phyloP scores from a whole-genome alignment of 1,140 invertebrate genomes.

The Drosophila rhopaloa region DNA sequence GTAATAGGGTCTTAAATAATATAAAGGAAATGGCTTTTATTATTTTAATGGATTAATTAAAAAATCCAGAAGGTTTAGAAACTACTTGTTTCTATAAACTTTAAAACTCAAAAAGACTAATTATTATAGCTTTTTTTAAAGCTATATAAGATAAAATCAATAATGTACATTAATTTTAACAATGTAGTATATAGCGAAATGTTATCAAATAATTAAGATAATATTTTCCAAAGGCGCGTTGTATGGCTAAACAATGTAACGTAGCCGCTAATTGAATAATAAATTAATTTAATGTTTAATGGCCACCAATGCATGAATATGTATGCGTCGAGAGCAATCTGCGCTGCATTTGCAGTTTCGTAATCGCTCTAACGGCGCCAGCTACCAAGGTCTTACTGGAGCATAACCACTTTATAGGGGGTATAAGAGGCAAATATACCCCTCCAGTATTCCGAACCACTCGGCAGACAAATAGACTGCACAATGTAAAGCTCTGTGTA shows the following conservation, averaged over 20 bases:
- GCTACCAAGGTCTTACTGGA: conserved; percentile 59
- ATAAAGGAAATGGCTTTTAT: no score
- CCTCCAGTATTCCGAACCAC: conserved; percentile 5
- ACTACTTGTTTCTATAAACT: no score
- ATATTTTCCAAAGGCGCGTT: neutral
- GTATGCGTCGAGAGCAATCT: conserved; percentile 37
- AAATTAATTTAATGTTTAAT: conserved; percentile 58
- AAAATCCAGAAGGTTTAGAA: no score
- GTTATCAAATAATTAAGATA: neutral
- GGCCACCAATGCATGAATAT: conserved; percentile 44
- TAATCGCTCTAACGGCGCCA: conserved; percentile 70
- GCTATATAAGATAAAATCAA: neutral
- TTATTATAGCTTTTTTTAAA: neutral
- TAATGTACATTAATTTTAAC: neutral
- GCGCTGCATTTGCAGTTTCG: conserved; percentile 62
- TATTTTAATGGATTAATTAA: no score
- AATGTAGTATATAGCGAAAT: neutral
- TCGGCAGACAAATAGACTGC: conserved; percentile 12
- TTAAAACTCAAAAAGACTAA: no score
- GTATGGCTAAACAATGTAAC: conserved; percentile 22
- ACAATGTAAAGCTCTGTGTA: neutral
- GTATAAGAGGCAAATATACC: neutral
- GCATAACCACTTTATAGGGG: conserved; percentile 53
- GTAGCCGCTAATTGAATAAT: conserved; percentile 72
- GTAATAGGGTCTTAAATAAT: no score